Percentiles rank a stretch among this genome's conserved stretches.
These are phyloP conservation scores for Asbolus verrucosus DNA, from an alignment of 1,140 invertebrate species.

Conservation along the genomic window DNA sequence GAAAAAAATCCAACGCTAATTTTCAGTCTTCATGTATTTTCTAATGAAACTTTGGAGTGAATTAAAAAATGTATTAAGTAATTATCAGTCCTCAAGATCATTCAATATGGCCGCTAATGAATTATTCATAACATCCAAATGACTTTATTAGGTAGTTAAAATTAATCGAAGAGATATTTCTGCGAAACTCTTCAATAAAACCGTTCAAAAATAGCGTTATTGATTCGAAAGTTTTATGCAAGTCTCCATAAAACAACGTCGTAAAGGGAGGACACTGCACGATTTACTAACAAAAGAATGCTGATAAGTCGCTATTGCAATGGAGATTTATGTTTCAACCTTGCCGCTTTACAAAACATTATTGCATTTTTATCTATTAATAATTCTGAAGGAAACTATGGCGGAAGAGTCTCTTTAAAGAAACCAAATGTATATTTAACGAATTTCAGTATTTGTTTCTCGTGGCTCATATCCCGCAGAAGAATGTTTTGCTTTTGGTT, in stretches of 20 bases:
- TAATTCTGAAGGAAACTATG: neutral
- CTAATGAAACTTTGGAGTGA: no score
- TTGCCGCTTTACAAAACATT: slow-evolving; percentile 2
- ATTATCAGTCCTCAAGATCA: no score
- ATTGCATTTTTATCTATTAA: slow-evolving; percentile 11
- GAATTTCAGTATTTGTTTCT: neutral
- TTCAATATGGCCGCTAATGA: no score
- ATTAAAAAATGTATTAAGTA: no score
- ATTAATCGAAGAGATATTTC: no score
- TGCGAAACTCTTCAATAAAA: no score
- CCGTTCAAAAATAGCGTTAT: neutral
- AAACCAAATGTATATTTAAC: slow-evolving; percentile 1
- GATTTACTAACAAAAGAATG: slow-evolving; percentile 6
- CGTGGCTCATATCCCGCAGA: neutral
- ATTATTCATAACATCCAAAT: no score
- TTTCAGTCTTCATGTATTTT: no score
- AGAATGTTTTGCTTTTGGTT: neutral
- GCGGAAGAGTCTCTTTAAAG: neutral
- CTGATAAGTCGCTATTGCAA: neutral
- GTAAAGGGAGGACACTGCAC: neutral
- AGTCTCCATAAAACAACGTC: neutral
- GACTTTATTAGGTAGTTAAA: no score
- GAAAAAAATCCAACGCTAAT: no score
- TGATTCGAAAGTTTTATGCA: no score
- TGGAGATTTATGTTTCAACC: slow-evolving; percentile 7